Evolutionary conservation across 2,797 vertebrate genomes (phyloP), one percentile per base, ranked within the genome.

Genomic region (Gouania willdenowi): DNA sequence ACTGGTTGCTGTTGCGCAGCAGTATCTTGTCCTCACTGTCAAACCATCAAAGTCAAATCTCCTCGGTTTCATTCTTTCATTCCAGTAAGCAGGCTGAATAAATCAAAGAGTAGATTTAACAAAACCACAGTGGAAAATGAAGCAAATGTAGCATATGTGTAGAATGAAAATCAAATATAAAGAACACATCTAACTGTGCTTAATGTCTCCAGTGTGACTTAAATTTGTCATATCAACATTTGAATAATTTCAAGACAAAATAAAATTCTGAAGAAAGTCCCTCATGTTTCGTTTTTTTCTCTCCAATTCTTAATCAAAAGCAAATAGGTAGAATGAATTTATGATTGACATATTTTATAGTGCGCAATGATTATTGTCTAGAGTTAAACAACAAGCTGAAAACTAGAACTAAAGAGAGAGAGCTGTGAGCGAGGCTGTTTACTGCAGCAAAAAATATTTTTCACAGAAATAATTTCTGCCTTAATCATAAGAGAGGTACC

Each of bases 41-140:
- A 71, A 77, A 75, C 9, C 46, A 64, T 77, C 72, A 74, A 71
- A 66, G 59, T 64, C 57, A 68, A 44, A 54, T 66, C 57, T 60
- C 25, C 59, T 35, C 34, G 19, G 17, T 59, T 73, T 59, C 30
- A 40, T 54, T n/a, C n/a, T n/a, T n/a, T n/a, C n/a, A n/a, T 67
- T 54, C 49, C 19, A 25, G 41, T n/a, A 40, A 47, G 37, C 26
- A 53, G 43, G 35, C 30, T n/a, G n/a, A n/a, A n/a, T n/a, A n/a
- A n/a, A n/a, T n/a, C n/a, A 54, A 34, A 51, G 27, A 59, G 54
- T 35, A 26, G 47, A 48, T 51, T 18, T 1, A 36, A 66, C 61
- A 71, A 56, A 71, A 71, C 46, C 53, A 29, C 7, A 43, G 49
- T 19, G 51, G 51, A 66, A 55, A 66, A 68, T 52, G 61, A 67